Evolutionary conservation across 2,888 invertebrate species (phyloP).

Genomic region (Pristionchus japonicus): DNA sequence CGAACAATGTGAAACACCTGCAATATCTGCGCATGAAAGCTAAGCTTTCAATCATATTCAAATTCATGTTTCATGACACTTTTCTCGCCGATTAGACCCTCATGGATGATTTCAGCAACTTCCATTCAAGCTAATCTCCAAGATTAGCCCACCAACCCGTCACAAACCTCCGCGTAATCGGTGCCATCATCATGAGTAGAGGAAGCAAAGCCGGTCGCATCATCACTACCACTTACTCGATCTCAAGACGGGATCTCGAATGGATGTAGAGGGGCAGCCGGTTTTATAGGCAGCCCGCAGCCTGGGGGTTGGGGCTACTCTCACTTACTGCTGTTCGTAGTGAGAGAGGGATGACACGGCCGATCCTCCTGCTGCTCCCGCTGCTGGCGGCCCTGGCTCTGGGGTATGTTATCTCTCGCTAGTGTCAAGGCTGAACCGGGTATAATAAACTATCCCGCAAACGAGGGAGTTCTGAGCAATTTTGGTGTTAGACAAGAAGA

Average conservation of each 20-base stretch:
- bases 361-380: not conserved
- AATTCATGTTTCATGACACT: too few relatives aligned
- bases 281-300: not conserved
- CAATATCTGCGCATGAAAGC: too few relatives aligned
- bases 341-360: not conserved
- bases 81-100: too few relatives aligned
- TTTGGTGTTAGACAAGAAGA: not conserved
- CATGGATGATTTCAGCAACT: too few relatives aligned
- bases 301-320: constrained; percentile 2
- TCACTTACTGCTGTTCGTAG: constrained; percentile 19
- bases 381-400: not conserved
- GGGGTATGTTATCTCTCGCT: too few relatives aligned
- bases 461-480: too few relatives aligned
- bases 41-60: too few relatives aligned
- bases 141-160: too few relatives aligned
- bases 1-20: too few relatives aligned
- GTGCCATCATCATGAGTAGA: not conserved
- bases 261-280: not conserved
- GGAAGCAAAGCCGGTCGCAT: constrained; percentile 4
- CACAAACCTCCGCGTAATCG: not conserved
- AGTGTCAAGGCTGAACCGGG: too few relatives aligned
- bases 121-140: too few relatives aligned
- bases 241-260: constrained; percentile 14
- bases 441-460: too few relatives aligned
- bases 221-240: not conserved